Evolutionary conservation across 2,113 vertebrate species (phyloP).

Genomic region (Glareola pratincola): DNA sequence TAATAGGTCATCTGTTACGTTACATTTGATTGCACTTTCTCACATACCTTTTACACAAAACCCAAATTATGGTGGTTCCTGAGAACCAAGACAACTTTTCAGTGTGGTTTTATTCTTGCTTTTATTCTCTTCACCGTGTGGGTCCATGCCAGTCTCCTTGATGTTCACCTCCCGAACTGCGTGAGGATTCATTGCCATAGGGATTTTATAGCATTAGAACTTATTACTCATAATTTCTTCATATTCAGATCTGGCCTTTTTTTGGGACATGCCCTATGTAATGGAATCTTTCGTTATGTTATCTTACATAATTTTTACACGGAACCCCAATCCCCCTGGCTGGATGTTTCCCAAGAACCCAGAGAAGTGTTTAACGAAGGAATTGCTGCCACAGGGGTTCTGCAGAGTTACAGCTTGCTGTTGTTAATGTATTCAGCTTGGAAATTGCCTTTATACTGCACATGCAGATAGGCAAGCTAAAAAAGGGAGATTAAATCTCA

Average conservation of each 20-base stretch:
- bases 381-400: not conserved
- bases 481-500: not conserved
- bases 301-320: not conserved
- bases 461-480: not conserved
- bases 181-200: not conserved
- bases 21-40: not conserved
- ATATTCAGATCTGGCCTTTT: not conserved
- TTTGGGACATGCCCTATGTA: not conserved
- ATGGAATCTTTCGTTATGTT: not conserved
- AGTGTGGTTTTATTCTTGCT: not conserved
- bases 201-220: not conserved
- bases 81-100: not conserved
- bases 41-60: not conserved
- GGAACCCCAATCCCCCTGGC: not conserved
- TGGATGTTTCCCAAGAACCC: not conserved
- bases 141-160: not conserved
- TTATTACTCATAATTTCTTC: not conserved
- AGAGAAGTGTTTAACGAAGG: not conserved
- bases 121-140: not conserved
- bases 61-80: not conserved
- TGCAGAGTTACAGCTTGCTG: not conserved
- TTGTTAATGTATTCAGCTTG: not conserved
- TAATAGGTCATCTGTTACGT: not conserved
- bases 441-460: not conserved
- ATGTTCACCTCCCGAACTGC: not conserved